Percentiles rank a stretch among this genome's conserved stretches.
Evolutionary conservation across 2,797 vertebrate species (phyloP).

Genomic region (Chaetodon trifasciatus): DNA sequence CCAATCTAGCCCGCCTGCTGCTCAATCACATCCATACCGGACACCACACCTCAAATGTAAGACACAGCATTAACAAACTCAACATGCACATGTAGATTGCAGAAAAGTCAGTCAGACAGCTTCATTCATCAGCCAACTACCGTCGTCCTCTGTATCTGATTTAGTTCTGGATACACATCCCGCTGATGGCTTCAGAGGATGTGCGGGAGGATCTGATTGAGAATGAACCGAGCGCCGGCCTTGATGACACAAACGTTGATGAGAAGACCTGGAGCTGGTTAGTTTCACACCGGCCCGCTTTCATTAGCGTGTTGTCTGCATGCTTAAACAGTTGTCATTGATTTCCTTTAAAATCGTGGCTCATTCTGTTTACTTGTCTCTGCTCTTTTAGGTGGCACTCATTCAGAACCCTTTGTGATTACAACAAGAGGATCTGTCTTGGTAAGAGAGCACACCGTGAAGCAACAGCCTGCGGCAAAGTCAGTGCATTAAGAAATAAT

Average conservation of each 20-base stretch:
- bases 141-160: constrained; percentile 27
- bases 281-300: constrained; percentile 46
- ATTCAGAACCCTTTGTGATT: constrained; percentile 94
- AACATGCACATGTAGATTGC: no score
- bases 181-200: constrained; percentile 89
- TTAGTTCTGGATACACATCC: constrained; percentile 94
- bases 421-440: constrained; percentile 94
- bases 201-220: constrained; percentile 90
- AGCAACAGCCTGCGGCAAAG: constrained; percentile 6
- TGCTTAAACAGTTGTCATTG: constrained; percentile 36
- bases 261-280: constrained; percentile 95
- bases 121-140: not conserved
- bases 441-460: constrained; percentile 81
- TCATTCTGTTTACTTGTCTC: constrained; percentile 38
- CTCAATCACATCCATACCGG: constrained; percentile 94
- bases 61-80: not conserved
- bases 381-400: constrained; percentile 90
- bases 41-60: constrained; percentile 94
- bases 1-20: constrained; percentile 91
- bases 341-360: constrained; percentile 48
- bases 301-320: constrained; percentile 29
- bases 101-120: not conserved
- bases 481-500: constrained; percentile 34
- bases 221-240: constrained; percentile 82
- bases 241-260: constrained; percentile 83